phyloP scores from a whole-genome alignment of 2,888 invertebrate species.

The Baccha elongata region DNA sequence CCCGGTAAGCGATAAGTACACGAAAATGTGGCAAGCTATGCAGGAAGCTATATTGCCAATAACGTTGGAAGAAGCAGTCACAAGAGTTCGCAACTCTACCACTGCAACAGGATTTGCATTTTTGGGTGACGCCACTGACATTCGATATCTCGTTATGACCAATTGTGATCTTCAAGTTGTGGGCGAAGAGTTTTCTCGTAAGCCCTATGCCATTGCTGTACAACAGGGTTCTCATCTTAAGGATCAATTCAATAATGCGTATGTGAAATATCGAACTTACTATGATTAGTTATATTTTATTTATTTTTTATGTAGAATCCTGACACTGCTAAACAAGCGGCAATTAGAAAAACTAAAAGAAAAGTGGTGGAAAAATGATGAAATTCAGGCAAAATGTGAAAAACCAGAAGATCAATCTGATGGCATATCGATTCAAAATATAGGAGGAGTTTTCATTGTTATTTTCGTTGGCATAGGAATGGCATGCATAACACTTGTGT shows the following conservation, averaged over 20 bases:
- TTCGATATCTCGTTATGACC: constrained; percentile 84
- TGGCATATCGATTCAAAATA: constrained; percentile 98
- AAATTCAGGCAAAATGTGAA: constrained; percentile 89
- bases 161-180: constrained; percentile 91
- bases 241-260: constrained; percentile 98
- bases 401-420: constrained; percentile 96
- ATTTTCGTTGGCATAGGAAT: constrained; percentile 97
- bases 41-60: constrained; percentile 91
- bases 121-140: constrained; percentile 96
- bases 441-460: constrained; percentile 98
- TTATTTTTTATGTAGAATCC: constrained; percentile 85
- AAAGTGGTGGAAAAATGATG: constrained; percentile 97
- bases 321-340: constrained; percentile 95
- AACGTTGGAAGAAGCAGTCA: constrained; percentile 90
- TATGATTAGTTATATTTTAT: neutral
- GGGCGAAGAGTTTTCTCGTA: constrained; percentile 98
- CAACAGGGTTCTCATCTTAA: constrained; percentile 97
- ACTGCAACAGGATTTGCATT: constrained; percentile 95
- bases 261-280: constrained; percentile 75
- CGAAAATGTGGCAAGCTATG: constrained; percentile 99
- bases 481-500: constrained; percentile 94
- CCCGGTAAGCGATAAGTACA: constrained; percentile 98
- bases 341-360: constrained; percentile 96
- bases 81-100: constrained; percentile 86
- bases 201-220: constrained; percentile 98